Evolutionary conservation across 2,888 invertebrate species (phyloP).

Genomic region (Blera fallax): DNA sequence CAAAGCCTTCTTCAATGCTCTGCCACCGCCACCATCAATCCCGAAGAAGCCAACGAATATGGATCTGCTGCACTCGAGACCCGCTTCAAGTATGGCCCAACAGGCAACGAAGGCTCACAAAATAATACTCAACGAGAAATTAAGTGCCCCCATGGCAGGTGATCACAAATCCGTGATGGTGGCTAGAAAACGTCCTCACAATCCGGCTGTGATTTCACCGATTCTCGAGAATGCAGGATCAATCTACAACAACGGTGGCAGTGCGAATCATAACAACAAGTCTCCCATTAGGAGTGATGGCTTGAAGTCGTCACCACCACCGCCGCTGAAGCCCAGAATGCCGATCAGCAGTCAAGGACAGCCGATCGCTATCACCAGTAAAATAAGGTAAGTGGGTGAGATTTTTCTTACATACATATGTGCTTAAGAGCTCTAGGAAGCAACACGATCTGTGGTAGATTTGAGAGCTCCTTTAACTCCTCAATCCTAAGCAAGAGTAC

Average conservation of each 20-base stretch:
- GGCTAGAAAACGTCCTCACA: conserved; percentile 80
- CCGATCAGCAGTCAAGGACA: conserved; percentile 62
- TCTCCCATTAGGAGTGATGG: conserved; percentile 40
- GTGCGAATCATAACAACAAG: conserved; percentile 11
- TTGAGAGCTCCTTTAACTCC: too few species aligned
- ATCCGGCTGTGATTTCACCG: conserved; percentile 77
- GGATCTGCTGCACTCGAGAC: conserved; percentile 77
- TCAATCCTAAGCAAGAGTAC: too few species aligned
- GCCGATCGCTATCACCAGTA: conserved; percentile 75
- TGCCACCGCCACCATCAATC: conserved; percentile 78
- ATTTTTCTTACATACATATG: background rate
- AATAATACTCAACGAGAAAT: conserved; percentile 77
- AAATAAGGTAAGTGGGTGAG: conserved; percentile 77
- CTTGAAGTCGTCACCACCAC: conserved; percentile 77
- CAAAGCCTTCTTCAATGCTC: conserved; percentile 75
- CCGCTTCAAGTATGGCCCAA: conserved; percentile 76
- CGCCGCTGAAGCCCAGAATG: conserved; percentile 80
- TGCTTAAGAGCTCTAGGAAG: too few species aligned
- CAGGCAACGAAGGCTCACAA: conserved; percentile 76
- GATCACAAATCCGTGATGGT: conserved; percentile 71
- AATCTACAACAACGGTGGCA: conserved; percentile 12
- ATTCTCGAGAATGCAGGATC: conserved; percentile 77
- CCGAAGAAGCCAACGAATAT: conserved; percentile 79
- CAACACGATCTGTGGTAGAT: too few species aligned
- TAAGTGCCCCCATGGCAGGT: conserved; percentile 44